Evolutionary conservation across 2,888 invertebrate species (phyloP).

Genomic region (Spatulosminthurus flaviceps): DNA sequence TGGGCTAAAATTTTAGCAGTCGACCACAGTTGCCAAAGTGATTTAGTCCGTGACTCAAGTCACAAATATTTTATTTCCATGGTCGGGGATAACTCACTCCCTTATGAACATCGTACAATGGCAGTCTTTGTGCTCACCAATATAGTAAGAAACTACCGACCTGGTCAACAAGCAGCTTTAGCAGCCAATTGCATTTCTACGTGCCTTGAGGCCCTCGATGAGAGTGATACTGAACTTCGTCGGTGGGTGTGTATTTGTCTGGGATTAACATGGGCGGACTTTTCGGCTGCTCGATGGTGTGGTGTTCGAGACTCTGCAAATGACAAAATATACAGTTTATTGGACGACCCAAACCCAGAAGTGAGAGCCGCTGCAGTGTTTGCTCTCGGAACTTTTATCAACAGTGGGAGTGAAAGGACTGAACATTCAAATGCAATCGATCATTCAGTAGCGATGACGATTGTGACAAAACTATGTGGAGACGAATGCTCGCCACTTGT

Average conservation of each 20-base stretch:
- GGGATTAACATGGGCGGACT: conserved; percentile 89
- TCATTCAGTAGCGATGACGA: conserved; percentile 87
- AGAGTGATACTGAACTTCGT: conserved; percentile 68
- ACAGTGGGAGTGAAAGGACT: conserved; percentile 81
- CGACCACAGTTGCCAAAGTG: conserved; percentile 93
- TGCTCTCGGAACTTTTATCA: conserved; percentile 93
- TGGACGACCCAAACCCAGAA: conserved; percentile 86
- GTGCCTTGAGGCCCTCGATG: conserved; percentile 76
- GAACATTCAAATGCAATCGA: conserved; percentile 95
- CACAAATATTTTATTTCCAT: conserved; percentile 95
- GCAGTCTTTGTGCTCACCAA: conserved; percentile 95
- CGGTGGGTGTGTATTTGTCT: conserved; percentile 94
- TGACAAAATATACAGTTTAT: conserved; percentile 85
- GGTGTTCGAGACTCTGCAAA: conserved; percentile 96
- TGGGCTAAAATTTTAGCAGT: conserved; percentile 99
- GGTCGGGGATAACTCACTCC: conserved; percentile 84
- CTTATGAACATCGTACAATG: conserved; percentile 87
- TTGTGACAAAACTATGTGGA: conserved; percentile 77
- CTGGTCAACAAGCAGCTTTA: conserved; percentile 89
- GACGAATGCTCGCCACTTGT: conserved; percentile 90
- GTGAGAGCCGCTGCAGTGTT: conserved; percentile 93
- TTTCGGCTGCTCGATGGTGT: conserved; percentile 90
- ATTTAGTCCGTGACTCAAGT: conserved; percentile 90
- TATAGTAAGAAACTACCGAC: conserved; percentile 87
- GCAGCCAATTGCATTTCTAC: conserved; percentile 90